phyloP scores from a whole-genome alignment of 1,140 invertebrate species.

The Hyphantria cunea region DNA sequence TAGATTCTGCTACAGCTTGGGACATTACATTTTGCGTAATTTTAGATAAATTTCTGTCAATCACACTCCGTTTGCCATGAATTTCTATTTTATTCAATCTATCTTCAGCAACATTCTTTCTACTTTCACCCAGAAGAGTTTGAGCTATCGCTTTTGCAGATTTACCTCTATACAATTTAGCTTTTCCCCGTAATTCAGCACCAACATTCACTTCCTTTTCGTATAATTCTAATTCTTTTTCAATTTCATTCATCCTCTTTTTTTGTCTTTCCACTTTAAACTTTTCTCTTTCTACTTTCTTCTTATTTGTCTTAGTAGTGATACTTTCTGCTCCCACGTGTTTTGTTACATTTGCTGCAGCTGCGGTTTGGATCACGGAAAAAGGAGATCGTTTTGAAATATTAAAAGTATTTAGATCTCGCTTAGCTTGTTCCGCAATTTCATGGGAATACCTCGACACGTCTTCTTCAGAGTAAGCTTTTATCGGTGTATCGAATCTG shows the following conservation, averaged over 20 bases:
- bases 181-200: slow-evolving; percentile 84
- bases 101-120: slow-evolving; percentile 78
- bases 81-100: slow-evolving; percentile 45
- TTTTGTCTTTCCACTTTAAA: slow-evolving; percentile 67
- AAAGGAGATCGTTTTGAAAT: slow-evolving; percentile 86
- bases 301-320: slow-evolving; percentile 77
- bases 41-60: slow-evolving; percentile 41
- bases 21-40: slow-evolving; percentile 39
- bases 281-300: slow-evolving; percentile 75
- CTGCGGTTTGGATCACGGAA: slow-evolving; percentile 85
- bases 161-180: slow-evolving; percentile 85
- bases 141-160: slow-evolving; percentile 88
- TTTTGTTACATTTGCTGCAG: slow-evolving; percentile 85
- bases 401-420: slow-evolving; percentile 84
- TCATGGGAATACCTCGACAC: slow-evolving; percentile 84
- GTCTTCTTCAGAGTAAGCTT: slow-evolving; percentile 85
- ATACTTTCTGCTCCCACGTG: slow-evolving; percentile 84
- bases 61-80: slow-evolving; percentile 35
- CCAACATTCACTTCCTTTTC: slow-evolving; percentile 79
- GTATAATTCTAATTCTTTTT: slow-evolving; percentile 79
- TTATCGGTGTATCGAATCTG: slow-evolving; percentile 81
- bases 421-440: slow-evolving; percentile 85
- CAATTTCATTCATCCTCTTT: slow-evolving; percentile 72
- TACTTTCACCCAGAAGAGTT: slow-evolving; percentile 83
- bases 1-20: slow-evolving; percentile 29